phyloP scores from a whole-genome alignment of 2,113 vertebrate species.

The Potamarius usumacintae region DNA sequence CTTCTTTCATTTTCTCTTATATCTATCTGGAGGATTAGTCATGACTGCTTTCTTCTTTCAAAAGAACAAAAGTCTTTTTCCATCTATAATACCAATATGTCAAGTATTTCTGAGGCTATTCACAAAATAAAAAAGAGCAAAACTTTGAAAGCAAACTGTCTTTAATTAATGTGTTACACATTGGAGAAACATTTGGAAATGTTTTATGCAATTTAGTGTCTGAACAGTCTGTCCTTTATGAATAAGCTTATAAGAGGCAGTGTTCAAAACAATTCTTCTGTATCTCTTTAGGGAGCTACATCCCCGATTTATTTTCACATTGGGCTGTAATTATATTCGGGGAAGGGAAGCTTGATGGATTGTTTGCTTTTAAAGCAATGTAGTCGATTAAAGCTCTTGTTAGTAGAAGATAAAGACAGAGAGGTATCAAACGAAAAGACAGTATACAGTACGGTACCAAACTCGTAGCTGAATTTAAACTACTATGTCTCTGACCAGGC shows the following conservation, averaged over 20 bases:
- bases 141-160: not conserved
- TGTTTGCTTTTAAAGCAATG: not conserved
- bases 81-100: not conserved
- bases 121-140: not conserved
- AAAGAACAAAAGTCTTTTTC: not conserved
- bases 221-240: not conserved
- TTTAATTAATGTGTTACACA: not conserved
- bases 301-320: not conserved
- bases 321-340: not conserved
- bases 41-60: not conserved
- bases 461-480: not conserved
- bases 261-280: not conserved
- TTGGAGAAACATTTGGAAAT: not conserved
- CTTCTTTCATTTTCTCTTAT: not conserved
- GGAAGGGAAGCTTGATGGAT: not conserved
- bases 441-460: too few species aligned
- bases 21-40: too few species aligned
- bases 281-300: constrained; percentile 4
- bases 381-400: not conserved
- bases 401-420: not conserved
- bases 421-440: not conserved
- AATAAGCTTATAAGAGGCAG: not conserved
- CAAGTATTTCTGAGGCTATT: not conserved
- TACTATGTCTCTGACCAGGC: not conserved
- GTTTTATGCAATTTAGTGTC: not conserved